phyloP scores from a whole-genome alignment of 2,888 invertebrate genomes.

The Zaprionus bogoriensis region DNA sequence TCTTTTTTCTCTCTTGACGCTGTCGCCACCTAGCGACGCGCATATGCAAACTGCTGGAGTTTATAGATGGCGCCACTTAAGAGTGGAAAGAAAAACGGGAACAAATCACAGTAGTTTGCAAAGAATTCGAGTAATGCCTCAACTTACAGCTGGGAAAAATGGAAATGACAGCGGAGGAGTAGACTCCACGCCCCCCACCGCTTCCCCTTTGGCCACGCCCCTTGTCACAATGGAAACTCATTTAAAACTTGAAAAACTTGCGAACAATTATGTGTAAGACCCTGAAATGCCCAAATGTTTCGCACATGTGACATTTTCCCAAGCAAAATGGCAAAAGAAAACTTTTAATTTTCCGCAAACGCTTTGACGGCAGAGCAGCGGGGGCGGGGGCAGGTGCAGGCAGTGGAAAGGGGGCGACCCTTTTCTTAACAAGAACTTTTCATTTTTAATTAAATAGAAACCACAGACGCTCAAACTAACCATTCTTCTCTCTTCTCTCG shows the following conservation, averaged over 20 bases:
- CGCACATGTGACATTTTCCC: slow-evolving; percentile 57
- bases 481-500: not conserved
- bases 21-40: slow-evolving; percentile 4
- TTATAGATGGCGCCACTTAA: slow-evolving; percentile 2
- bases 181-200: too few relatives aligned
- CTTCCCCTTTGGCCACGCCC: too few relatives aligned
- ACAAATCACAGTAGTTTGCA: not conserved
- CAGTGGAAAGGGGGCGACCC: slow-evolving; percentile 29
- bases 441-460: slow-evolving; percentile 73
- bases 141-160: not conserved
- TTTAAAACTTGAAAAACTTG: slow-evolving; percentile 49
- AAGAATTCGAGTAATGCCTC: slow-evolving; percentile 17
- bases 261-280: slow-evolving; percentile 38
- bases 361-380: slow-evolving; percentile 16
- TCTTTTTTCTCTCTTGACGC: not conserved
- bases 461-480: slow-evolving; percentile 33
- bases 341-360: slow-evolving; percentile 74
- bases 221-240: slow-evolving; percentile 31
- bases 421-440: slow-evolving; percentile 71
- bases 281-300: slow-evolving; percentile 39
- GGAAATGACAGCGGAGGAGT: not conserved
- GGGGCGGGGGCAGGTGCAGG: too few relatives aligned
- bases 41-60: not conserved
- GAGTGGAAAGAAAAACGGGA: not conserved
- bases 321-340: slow-evolving; percentile 53